A percentile compares a stretch with the other conserved stretches of the same genome.
These are phyloP conservation scores for Oceanites oceanicus DNA, from an alignment of 2,113 vertebrate species.

Conservation along the genomic window DNA sequence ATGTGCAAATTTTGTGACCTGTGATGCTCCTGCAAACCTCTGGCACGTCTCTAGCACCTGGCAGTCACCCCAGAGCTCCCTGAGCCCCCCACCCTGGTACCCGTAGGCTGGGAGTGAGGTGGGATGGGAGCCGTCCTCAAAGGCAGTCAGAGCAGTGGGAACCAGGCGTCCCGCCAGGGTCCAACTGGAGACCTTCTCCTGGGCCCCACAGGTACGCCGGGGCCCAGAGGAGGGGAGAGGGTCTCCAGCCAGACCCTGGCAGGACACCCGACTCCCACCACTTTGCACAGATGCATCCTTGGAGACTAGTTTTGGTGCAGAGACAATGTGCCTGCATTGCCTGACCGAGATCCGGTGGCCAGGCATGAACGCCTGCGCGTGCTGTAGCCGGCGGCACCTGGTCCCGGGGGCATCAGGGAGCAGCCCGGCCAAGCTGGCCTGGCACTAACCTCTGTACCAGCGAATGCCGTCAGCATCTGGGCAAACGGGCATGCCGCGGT, in stretches of 20 bases:
- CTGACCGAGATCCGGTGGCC: fast-evolving
- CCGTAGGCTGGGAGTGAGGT: background rate
- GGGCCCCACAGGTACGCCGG: background rate
- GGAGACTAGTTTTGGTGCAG: background rate
- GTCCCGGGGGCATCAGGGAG: fast-evolving
- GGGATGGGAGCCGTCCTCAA: background rate
- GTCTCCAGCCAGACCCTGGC: background rate
- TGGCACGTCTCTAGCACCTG: background rate
- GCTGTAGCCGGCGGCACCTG: background rate
- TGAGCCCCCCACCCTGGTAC: background rate
- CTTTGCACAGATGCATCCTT: background rate
- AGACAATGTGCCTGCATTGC: fast-evolving
- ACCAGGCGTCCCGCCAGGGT: no score
- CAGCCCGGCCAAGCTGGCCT: background rate
- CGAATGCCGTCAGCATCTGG: fast-evolving
- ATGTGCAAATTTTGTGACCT: background rate
- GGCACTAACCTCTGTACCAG: background rate
- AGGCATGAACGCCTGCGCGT: fast-evolving
- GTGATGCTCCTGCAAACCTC: background rate
- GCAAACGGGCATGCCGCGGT: fast-evolving
- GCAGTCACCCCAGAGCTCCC: background rate
- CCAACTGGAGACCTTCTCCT: background rate
- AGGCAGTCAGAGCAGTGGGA: background rate
- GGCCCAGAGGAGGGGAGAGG: background rate
- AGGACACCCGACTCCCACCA: fast-evolving